Conservation (phyloP, 2,113 vertebrate species). For the Platanista minor region DNA sequence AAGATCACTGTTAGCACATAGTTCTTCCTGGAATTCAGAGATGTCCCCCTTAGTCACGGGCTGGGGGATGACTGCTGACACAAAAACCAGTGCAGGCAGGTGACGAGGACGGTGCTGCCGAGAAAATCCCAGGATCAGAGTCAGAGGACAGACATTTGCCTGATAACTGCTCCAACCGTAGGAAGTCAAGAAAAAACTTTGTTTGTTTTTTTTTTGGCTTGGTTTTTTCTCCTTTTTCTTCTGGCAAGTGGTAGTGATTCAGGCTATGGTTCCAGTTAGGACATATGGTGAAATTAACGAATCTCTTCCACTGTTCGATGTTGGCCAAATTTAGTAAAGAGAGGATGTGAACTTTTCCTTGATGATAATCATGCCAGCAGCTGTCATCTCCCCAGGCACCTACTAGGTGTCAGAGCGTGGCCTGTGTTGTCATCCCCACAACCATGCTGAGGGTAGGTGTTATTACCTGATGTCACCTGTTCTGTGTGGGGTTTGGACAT, state of each 20-base stretch:
- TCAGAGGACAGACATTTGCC: background rate
- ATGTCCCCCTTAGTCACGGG: background rate
- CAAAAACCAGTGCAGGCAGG: background rate
- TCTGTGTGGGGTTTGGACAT: background rate
- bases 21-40: background rate
- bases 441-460: background rate
- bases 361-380: background rate
- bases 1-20: background rate
- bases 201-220: background rate
- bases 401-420: background rate
- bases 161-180: background rate
- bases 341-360: constrained; percentile 23
- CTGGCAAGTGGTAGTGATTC: constrained; percentile 43
- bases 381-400: background rate
- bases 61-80: background rate
- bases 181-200: background rate
- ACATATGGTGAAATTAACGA: constrained; percentile 51
- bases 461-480: background rate
- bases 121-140: background rate
- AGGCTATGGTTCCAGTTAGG: constrained; percentile 43
- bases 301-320: background rate
- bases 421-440: background rate
- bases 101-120: too few species aligned
- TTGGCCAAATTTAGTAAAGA: constrained; percentile 31
- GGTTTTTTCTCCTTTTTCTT: background rate